Base-by-base conservation (phyloP, 2,888 invertebrate species). In the Ophion slaviceki region DNA sequence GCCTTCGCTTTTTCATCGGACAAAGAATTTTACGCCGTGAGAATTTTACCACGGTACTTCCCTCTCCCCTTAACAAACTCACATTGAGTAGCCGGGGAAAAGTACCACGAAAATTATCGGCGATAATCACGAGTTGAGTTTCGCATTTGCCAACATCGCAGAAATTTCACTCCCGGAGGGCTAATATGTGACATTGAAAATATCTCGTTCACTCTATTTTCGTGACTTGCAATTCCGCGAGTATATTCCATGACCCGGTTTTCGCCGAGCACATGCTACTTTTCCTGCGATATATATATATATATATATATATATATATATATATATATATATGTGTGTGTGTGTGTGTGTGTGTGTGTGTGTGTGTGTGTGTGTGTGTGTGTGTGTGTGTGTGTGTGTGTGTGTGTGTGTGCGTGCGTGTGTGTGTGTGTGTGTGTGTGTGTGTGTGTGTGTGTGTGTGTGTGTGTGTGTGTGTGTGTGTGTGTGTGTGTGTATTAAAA, bases 241-340 rank as follows among this genome's bases (percentile, higher is more conserved):
- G 40, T 36, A 47, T 28, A 70, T 70, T 70, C 72, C 72, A 72
- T 72, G 72, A 72, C 72, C 72, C 59, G 59, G 59, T 72, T 72
- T 72, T 59, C 59, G n/a, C 5, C 17, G 11, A 32, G 59, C 36
- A 59, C 20, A 20, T 36, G 5, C 53, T 59, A 72, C 57, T 59
- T 72, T 72, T 72, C 53, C 36, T 40, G 7, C 20, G n/a, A 20
- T 72, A 59, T 59, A 17, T 72, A n/a, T 36, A 36, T 36, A 36
- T 4, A 3, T 10, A 36, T 6, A 36, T 36, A 36, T 6, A 36
- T 36, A 36, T 36, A 36, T 36, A 36, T 36, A 36, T 36, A 20
- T 72, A 59, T 59, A 17, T 72, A n/a, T 36, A 36, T 36, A 36
- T 4, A 3, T 10, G 14, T 47, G 11, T 3, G 11, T 47, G 2